Conservation (phyloP, 2,888 invertebrate species). For the Oeneis ivallda region DNA sequence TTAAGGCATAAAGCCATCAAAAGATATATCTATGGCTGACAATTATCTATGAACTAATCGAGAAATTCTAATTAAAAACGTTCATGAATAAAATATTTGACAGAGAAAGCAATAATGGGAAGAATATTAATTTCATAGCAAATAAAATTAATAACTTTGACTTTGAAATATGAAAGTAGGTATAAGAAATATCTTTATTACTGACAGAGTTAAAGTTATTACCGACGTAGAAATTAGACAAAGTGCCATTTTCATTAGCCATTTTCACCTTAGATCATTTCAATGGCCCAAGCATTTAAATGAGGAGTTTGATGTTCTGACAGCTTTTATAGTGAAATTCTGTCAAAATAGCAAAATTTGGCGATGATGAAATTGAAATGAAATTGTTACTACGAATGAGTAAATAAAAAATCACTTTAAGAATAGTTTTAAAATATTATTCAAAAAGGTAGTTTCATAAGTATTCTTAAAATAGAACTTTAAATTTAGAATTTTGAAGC, state of each 20-base stretch:
- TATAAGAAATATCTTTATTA: neutral
- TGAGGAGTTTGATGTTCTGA: too few relatives aligned
- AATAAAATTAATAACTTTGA: neutral
- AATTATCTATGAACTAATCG: constrained; percentile 22
- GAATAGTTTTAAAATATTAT: neutral
- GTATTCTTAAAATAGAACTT: too few relatives aligned
- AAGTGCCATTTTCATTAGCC: too few relatives aligned
- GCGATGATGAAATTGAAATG: too few relatives aligned
- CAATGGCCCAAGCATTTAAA: too few relatives aligned
- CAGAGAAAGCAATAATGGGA: neutral
- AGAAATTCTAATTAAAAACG: constrained; percentile 16
- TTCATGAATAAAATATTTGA: constrained; percentile 22
- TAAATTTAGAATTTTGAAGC: too few relatives aligned
- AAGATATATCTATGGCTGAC: constrained; percentile 15
- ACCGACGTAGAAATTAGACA: too few relatives aligned
- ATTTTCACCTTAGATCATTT: too few relatives aligned
- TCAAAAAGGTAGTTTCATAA: neutral
- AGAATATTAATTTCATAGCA: neutral
- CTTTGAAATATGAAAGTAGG: neutral
- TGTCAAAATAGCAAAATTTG: too few relatives aligned
- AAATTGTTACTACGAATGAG: too few relatives aligned
- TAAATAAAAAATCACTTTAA: neutral
- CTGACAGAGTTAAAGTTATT: neutral
- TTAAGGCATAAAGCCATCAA: constrained; percentile 36
- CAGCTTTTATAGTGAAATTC: too few relatives aligned